These are phyloP conservation scores for Corbicula japonica DNA, from an alignment of 2,888 invertebrate species.

Conservation along the genomic window DNA sequence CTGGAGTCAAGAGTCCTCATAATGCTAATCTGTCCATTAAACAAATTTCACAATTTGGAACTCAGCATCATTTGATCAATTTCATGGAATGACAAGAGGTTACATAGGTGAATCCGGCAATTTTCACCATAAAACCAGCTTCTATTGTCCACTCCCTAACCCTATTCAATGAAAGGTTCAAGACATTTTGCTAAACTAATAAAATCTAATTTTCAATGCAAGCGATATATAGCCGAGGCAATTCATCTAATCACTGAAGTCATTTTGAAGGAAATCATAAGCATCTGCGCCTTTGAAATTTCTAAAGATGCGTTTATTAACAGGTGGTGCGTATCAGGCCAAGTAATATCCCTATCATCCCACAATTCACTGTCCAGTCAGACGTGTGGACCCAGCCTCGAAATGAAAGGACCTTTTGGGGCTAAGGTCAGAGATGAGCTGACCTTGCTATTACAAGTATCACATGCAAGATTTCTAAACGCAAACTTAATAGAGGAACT, in stretches of 20 bases:
- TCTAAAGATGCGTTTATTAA: slow-evolving; percentile 62
- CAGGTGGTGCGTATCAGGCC: slow-evolving; percentile 67
- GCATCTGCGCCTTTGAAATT: slow-evolving; percentile 66
- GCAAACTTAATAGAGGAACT: slow-evolving; percentile 41
- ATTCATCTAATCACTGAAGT: slow-evolving; percentile 70
- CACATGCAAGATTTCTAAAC: slow-evolving; percentile 60
- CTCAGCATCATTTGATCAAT: slow-evolving; percentile 51
- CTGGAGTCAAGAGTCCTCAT: no score
- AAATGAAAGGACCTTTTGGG: slow-evolving; percentile 55
- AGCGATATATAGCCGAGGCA: slow-evolving; percentile 59
- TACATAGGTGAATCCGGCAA: slow-evolving; percentile 23
- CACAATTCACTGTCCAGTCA: slow-evolving; percentile 53
- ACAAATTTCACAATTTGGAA: not conserved
- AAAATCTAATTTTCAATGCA: slow-evolving; percentile 71
- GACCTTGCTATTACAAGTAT: slow-evolving; percentile 68
- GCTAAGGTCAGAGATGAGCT: slow-evolving; percentile 61
- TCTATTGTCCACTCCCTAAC: slow-evolving; percentile 49
- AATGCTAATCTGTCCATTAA: no score
- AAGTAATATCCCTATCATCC: slow-evolving; percentile 59
- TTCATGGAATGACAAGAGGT: slow-evolving; percentile 55
- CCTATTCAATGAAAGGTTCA: slow-evolving; percentile 56
- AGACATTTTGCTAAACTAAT: slow-evolving; percentile 70
- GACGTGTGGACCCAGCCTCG: slow-evolving; percentile 45
- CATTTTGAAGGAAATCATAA: slow-evolving; percentile 58
- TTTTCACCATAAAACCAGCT: slow-evolving; percentile 36